Evolutionary conservation across 2,797 vertebrate species (phyloP), one percentile per base, ranked within the genome.

Genomic region (Anomalospiza imberbis): DNA sequence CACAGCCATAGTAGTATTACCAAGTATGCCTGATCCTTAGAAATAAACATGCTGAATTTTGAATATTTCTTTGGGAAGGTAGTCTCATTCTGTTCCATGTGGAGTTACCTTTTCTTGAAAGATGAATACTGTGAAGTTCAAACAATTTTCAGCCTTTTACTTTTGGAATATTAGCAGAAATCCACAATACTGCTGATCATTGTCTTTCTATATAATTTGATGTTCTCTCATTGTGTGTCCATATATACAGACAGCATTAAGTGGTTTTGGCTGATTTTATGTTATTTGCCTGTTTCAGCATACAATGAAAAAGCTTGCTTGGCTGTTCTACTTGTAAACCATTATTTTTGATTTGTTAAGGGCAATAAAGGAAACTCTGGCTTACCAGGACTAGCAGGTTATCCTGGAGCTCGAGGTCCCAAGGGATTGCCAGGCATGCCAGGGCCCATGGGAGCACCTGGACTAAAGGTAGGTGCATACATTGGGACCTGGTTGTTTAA

Each of bases 391-490:
- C 95, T 97, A 75, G 96, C 96, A 85, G 99, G 99, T 75, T 98
- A 97, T 96, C 98, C 99, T 89, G 99, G 99, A 92, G 97, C 92
- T 53, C 97, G 94, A 73, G 99, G 99, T 94, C 97, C 97, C 68
- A 94, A 97, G 40, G 99, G 99, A 71, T 96, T 98, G 82, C 97
- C 98, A 91, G 99, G 99, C 89, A 93, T 88, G n/a, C 95, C 97
- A 89, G 99, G 99, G 96, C 98, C 98, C 86, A 97, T 82, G 65
- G 99, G 99, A 88, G 95, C 95, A 15, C 96, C 96, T 8, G 99
- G 99, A 89, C 97, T 97, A 71, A 99, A 99, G 99, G 99, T 99
- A 99, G 99, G 99, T 99, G 97, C 32, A 63, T 9, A 28, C 7
- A 11, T 31, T 31, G 15, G 25, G 4, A 24, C 70, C 61, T 77